A percentile compares a stretch with the other conserved stretches of the same genome.
Evolutionary conservation across 2,797 vertebrate genomes (phyloP).

Genomic region (Adrianichthys oophorus): DNA sequence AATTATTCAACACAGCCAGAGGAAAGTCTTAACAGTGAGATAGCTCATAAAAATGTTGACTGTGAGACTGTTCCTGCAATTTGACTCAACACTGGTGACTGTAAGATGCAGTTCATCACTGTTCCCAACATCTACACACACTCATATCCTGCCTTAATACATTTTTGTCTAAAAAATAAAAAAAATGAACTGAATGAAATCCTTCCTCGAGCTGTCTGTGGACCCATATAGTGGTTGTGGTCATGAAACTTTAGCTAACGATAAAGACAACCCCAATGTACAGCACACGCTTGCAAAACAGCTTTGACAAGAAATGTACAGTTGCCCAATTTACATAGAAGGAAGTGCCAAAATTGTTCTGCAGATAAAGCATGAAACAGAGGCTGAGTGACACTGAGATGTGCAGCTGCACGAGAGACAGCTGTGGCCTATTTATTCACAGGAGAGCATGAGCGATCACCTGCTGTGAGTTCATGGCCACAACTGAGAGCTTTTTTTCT

Average conservation of each 20-base stretch:
- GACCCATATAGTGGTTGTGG: too few relatives aligned
- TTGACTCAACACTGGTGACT: slow-evolving; percentile 55
- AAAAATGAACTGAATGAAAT: too few relatives aligned
- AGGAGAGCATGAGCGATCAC: not conserved
- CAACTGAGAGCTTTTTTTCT: not conserved
- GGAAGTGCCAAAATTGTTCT: slow-evolving; percentile 38
- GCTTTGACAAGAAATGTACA: slow-evolving; percentile 38
- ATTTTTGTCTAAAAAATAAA: too few relatives aligned
- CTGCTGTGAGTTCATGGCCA: too few relatives aligned
- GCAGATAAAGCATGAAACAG: slow-evolving; percentile 12
- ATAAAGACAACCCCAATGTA: slow-evolving; percentile 3
- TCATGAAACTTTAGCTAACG: too few relatives aligned
- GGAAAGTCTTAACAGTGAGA: not conserved
- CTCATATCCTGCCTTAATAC: slow-evolving; percentile 14
- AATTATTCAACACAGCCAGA: slow-evolving; percentile 4
- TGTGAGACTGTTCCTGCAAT: slow-evolving; percentile 31
- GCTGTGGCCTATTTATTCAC: not conserved
- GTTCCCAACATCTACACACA: slow-evolving; percentile 50
- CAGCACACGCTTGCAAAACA: slow-evolving; percentile 43
- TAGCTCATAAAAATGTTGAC: slow-evolving; percentile 18
- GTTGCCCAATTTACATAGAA: slow-evolving; percentile 45
- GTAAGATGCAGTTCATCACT: slow-evolving; percentile 48
- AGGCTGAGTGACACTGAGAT: slow-evolving; percentile 9
- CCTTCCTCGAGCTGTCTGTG: too few relatives aligned
- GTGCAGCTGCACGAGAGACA: slow-evolving; percentile 4